Base-by-base conservation (phyloP, 2,888 invertebrate genomes). In the Hirudinaria manillensis region DNA sequence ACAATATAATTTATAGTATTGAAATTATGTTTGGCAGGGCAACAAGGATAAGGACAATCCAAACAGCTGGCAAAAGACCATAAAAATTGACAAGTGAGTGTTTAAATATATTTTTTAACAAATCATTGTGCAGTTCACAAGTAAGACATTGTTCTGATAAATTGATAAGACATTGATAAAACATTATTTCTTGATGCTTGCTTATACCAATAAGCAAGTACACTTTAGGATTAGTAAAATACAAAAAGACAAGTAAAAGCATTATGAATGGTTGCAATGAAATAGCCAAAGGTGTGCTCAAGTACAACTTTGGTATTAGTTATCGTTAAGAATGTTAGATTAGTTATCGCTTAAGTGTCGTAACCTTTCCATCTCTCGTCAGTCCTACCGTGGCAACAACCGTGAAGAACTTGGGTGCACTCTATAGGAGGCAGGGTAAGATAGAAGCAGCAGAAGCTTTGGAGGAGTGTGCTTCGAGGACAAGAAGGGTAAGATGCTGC, bases 381-480 rank as follows among this genome's bases (percentile, higher is more conserved):
- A 84, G 84, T 78, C 83, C 84, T 4, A 84, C 84, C 65, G 84
- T 84, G 56, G 83, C 96, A 27, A 98, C 98, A 29, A 99, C 99
- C 0, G 88, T 99, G 79, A 99, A 97, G 88, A 99, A 99, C 88
- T 89, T 99, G 77, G 97, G 98, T 78, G 97, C 98, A 34, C 89
- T 99, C 70, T 99, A 99, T 87, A 90, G 99, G 82, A 90, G 97
- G 79, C 98, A 98, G 88, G 97, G 98, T 81, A 99, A 98, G 88
- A 97, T 95, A 87, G 97, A 98, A 86, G 99, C 99, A 10, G 99
- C 99, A 0, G 98, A 98, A 86, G 97, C 96, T 0, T 89, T 99
- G 36, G 99, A 99, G 77, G 98, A 98, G 88, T 97, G 97, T 87
- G 97, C 96, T 55, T 88, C 97, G 80, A 90, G 97, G 84, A 95